Evolutionary conservation across 2,888 invertebrate genomes (phyloP), one percentile per base, ranked within the genome.

Genomic region (Tillus elongatus): DNA sequence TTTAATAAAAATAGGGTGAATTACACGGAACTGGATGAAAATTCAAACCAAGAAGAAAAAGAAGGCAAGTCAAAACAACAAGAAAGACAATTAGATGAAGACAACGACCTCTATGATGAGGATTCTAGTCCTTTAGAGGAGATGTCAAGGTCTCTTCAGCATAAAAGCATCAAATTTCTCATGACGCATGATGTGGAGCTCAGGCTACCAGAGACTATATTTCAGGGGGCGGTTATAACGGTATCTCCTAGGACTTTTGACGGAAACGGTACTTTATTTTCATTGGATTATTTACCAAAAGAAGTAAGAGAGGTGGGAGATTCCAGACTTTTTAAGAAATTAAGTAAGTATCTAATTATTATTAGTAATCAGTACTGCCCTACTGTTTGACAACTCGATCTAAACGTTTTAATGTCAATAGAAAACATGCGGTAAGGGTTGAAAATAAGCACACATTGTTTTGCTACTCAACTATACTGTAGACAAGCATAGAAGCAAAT

Each of bases 111-210:
- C 33, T 39, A 48, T 30, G 53, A 62, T 26, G 61, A 66, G 40
- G 59, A 64, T 31, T 44, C 45, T 35, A 51, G 76, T 12, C 80
- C 81, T n/a, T 61, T 86, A 36, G 81, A 83, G 66, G 83, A 84
- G 65, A 75, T 87, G 10, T 79, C 84, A 1, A 75, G 76, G 45
- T 74, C 81, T 0, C 60, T 88, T 1, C 79, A 80, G 52, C 76
- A 74, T 30, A 82, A 80, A 57, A 51, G 57, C 2, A 43, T 54
- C 4, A 77, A 79, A 51, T 88, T 87, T 54, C 65, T 87, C 13
- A 78, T 82, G 61, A 84, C 82, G 0, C 84, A 87, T 49, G 82
- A 88, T 54, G 68, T 87, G 58, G 79, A 80, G 50, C 46, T 88
- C 26, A 69, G 75, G 29, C 56, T 89, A 32, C 88, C 88, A 0